Evolutionary conservation across 2,113 vertebrate species (phyloP), one percentile per base, ranked within the genome.

Genomic region (Amblyornis subalaris): DNA sequence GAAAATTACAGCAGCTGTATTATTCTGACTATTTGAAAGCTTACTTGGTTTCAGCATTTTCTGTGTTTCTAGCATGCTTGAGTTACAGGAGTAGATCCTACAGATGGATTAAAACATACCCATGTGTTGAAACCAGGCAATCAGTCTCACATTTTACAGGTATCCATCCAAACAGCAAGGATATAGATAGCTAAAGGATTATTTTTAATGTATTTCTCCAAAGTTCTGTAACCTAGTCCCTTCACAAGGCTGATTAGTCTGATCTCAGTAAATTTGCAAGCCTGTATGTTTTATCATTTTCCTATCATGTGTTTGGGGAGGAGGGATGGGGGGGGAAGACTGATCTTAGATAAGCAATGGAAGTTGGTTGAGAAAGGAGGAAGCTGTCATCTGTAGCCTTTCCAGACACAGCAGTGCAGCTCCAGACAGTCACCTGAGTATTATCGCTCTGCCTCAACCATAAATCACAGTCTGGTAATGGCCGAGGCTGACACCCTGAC

Each of bases 351-450:
- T 95, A 92, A 92, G 62, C 77, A 87, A 58, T 74, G 25, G 62
- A 88, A 80, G 95, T 94, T 96, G 73, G 97, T 88, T 96, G 85
- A 96, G 94, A 83, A 97, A 94, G 89, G 88, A 92, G 70, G 76
- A 66, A 70, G 74, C 94, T 97, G 94, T 96, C 93, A 96, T 97
- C 89, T 96, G 96, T 90, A 94, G 94, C 54, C 94, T 98, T 98
- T 98, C 97, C 98, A 98, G 98, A 98, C 97, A 96, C 95, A 95
- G 96, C 88, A 81, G 97, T 94, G 85, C 95, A 97, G 96, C 96
- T 98, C 97, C 98, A 99, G 98, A 98, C 98, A 98, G 98, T 98
- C 98, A 98, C 98, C 98, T 98, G 97, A 98, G 98, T 97, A 96
- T 98, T 97, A 97, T 96, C 50, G 9, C 90, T 97, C 97, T 97